phyloP scores from a whole-genome alignment of 2,797 vertebrate genomes.

The Syndactyla subalaris region DNA sequence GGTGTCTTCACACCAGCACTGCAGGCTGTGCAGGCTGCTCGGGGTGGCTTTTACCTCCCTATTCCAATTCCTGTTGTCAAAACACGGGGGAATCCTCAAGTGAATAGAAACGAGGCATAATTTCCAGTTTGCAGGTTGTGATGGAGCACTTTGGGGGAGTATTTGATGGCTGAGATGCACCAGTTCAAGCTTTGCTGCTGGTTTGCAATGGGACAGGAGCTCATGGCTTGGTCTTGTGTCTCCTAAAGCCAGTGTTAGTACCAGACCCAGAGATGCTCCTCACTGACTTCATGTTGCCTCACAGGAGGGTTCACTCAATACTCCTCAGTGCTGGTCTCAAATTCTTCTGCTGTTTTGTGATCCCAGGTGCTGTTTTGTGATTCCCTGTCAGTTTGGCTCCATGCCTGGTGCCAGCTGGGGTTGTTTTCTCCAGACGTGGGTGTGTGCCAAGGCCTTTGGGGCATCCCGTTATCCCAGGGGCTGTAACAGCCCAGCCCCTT shows the following conservation, averaged over 20 bases:
- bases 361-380: neutral
- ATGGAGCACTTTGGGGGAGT: neutral
- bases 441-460: neutral
- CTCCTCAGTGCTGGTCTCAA: neutral
- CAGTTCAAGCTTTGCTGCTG: neutral
- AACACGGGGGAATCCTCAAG: neutral
- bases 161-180: neutral
- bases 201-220: neutral
- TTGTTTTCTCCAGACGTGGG: accelerated
- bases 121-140: neutral
- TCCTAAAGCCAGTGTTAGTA: accelerated
- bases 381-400: neutral
- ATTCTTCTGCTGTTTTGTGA: neutral
- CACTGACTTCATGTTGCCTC: accelerated
- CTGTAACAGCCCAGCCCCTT: neutral
- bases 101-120: neutral
- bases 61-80: neutral
- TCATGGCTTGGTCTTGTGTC: neutral
- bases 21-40: neutral
- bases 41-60: neutral
- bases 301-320: neutral
- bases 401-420: neutral
- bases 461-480: neutral
- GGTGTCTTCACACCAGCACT: neutral
- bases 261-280: neutral